Base-by-base conservation (phyloP, 2,113 vertebrate genomes). In the Platichthys flesus region DNA sequence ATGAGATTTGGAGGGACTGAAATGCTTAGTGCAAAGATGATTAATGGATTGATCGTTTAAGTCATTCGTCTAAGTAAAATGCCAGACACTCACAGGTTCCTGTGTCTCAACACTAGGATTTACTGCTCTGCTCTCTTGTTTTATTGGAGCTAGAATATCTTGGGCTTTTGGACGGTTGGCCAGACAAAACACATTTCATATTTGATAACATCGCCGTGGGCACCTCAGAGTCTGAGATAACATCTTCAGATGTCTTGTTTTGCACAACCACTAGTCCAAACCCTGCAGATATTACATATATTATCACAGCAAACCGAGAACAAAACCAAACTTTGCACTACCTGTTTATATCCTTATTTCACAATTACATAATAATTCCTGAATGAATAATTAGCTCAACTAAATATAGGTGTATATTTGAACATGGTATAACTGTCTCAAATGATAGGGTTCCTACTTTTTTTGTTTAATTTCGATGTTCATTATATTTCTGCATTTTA, bases 21-120 rank as follows among this genome's bases (percentile, higher is more conserved):
- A 79, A 71, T 21, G 10, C n/a, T 62, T 42, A 40, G 20, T 6
- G 5, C 26, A 51, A 24, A 59, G 31, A 14, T 20, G 21, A 62
- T 67, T 61, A 47, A 66, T 71, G 28, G 47, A 21, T 21, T 10
- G 3, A 49, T 23, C 24, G 18, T 51, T 61, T 5, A 40, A 62
- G 35, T 37, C 13, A 47, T 68, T 74, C 18, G 40, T 71, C 45
- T 49, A 49, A 16, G 45, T 49, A 49, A 49, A 49, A 49, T 49
- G 45, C 45, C 24, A 59, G 60, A 60, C 18, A 37, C 37, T 2
- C 1, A 21, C 14, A 15, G 58, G 20, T 47, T 56, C 14, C 5
- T n/a, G 58, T 4, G 16, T 63, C 9, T 35, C 47, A 3, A 4
- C 31, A 58, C 9, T 52, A 5, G 10, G 5, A 40, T 42, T 23